A percentile compares a stretch with the other conserved stretches of the same genome.
These are phyloP conservation scores for Tretioscincus oriximinensis DNA, from an alignment of 2,113 vertebrate species.

Conservation along the genomic window DNA sequence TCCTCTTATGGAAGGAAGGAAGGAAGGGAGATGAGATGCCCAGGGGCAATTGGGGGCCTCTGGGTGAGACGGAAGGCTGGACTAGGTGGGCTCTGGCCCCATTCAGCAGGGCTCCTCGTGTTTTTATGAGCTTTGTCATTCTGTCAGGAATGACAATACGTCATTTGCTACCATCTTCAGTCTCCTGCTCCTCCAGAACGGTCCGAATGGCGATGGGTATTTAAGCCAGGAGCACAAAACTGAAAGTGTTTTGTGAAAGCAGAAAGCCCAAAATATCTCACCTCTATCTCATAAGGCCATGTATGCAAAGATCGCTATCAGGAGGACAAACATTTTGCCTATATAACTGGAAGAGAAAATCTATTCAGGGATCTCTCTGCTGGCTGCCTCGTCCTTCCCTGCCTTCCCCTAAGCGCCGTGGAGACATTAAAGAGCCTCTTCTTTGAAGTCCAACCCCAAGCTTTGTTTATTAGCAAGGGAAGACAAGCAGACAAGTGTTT, in stretches of 20 bases:
- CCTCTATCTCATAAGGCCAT: too few species aligned
- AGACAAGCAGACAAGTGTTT: not conserved
- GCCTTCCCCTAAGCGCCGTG: not conserved
- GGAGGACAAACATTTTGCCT: not conserved
- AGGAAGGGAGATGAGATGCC: too few species aligned
- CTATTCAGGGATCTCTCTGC: not conserved
- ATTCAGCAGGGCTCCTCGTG: too few species aligned
- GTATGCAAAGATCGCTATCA: too few species aligned
- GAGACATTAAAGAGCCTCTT: not conserved
- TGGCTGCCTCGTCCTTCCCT: not conserved
- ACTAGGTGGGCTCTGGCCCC: too few species aligned
- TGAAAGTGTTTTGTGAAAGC: not conserved
- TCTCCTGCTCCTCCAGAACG: too few species aligned
- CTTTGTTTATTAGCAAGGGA: slow-evolving; percentile 3
- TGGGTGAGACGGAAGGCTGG: too few species aligned
- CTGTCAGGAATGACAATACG: too few species aligned
- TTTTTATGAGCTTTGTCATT: too few species aligned
- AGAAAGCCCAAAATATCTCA: not conserved
- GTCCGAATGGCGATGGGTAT: not conserved
- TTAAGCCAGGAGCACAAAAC: not conserved
- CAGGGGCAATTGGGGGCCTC: too few species aligned
- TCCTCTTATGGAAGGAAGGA: too few species aligned
- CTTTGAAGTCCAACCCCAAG: slow-evolving; percentile 18
- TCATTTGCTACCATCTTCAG: too few species aligned
- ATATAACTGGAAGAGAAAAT: not conserved